Evolutionary conservation across 2,113 vertebrate genomes (phyloP), one percentile per base, ranked within the genome.

Genomic region (Hepsetus odoe): DNA sequence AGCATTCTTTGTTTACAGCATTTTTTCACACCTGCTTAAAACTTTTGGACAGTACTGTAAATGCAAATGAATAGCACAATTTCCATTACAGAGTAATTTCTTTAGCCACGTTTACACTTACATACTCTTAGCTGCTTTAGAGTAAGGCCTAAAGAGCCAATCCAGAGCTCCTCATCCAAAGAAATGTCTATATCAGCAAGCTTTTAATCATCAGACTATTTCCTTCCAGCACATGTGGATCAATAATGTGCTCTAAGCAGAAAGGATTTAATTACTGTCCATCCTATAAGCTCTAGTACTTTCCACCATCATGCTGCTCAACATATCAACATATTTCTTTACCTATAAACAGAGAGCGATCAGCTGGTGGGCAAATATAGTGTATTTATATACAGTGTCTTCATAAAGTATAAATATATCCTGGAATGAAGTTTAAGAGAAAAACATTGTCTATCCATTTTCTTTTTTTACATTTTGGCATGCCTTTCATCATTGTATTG

Each of bases 131-230:
- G 4, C 24, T 42, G 28, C 49, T 64, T 42, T 33, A 28, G 16
- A 40, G 65, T 80, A 64, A 73, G 49, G 61, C 62, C 62, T 53
- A 20, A 51, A 51, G 24, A 73, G 38, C 24, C 32, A 42, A 74
- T 44, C 46, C 33, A 66, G 49, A 53, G 61, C 28, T 28, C 18
- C 3, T 28, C 16, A 26, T 79, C 76, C 68, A 32, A 33, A 51
- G 42, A 55, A 80, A 74, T 5, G 35, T 33, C 70, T 58, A 40
- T 58, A 67, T 73, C 77, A 80, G 77, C 77, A 80, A 74, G 58
- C 59, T 58, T 80, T 80, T 79, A 79, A 79, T 70, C 77, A 80
- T 73, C 59, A 33, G 11, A 74, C 26, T 73, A 74, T 80, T 73
- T 72, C 72, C 66, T 64, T 55, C 59, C 35, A 66, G 70, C 59